phyloP scores from a whole-genome alignment of 2,113 vertebrate species.

The Mesoclemmys tuberculata region DNA sequence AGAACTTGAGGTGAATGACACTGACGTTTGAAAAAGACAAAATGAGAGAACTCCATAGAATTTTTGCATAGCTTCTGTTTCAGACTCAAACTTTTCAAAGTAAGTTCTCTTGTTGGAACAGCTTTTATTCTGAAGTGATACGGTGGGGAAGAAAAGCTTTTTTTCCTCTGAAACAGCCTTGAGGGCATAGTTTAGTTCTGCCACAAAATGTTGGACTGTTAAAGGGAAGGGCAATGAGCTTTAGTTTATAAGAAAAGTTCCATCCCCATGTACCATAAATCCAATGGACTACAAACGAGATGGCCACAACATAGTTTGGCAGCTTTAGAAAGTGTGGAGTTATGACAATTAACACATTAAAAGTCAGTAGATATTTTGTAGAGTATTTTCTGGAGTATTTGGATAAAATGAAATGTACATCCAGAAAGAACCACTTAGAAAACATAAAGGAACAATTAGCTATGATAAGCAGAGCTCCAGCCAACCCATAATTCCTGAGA shows the following conservation, averaged over 20 bases:
- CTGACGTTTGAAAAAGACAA: not conserved
- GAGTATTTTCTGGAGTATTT: not conserved
- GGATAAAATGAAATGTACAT: not conserved
- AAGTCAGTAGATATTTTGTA: not conserved
- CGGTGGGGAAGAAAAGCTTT: not conserved
- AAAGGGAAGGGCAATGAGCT: conserved; percentile 20
- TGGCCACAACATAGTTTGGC: not conserved
- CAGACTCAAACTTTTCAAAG: not conserved
- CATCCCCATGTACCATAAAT: not conserved
- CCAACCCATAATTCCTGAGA: conserved; percentile 24
- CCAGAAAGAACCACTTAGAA: not conserved
- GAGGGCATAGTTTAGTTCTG: not conserved
- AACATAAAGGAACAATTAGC: conserved; percentile 23
- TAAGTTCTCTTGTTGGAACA: conserved; percentile 8
- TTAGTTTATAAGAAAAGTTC: conserved; percentile 26
- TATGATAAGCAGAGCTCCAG: conserved; percentile 2
- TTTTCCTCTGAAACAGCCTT: not conserved
- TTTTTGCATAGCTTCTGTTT: not conserved
- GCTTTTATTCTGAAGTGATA: not conserved
- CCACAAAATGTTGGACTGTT: conserved; percentile 28
- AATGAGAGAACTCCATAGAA: not conserved
- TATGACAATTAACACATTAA: not conserved
- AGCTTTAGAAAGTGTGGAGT: not conserved
- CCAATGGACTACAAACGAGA: not conserved
- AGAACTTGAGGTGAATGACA: not conserved